Conservation (phyloP, 2,797 vertebrate genomes). For the Oophaga sylvatica region DNA sequence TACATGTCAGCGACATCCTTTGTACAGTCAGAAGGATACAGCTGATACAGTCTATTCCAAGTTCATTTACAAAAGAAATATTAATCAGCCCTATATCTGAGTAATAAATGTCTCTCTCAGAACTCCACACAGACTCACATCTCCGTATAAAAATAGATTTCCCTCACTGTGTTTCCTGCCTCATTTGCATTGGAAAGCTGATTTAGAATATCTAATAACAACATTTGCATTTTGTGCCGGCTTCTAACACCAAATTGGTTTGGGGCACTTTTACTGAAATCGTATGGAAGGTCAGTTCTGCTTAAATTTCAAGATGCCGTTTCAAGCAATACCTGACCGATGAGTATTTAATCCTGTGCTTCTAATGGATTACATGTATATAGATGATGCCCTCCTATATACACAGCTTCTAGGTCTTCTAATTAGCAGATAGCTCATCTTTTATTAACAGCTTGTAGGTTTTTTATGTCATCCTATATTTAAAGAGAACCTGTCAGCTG, state of each 20-base stretch:
- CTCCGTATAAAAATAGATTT: constrained; percentile 57
- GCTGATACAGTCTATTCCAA: not conserved
- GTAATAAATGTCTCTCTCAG: constrained; percentile 39
- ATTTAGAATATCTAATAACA: constrained; percentile 59
- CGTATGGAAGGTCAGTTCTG: constrained; percentile 53
- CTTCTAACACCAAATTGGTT: constrained; percentile 55
- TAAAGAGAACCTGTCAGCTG: too few relatives aligned
- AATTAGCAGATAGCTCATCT: constrained; percentile 14
- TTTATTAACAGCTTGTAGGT: constrained; percentile 17
- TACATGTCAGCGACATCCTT: not conserved
- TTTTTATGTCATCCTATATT: not conserved
- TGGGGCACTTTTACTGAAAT: constrained; percentile 55
- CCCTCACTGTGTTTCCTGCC: constrained; percentile 44
- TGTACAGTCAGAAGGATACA: not conserved
- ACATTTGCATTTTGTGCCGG: constrained; percentile 57
- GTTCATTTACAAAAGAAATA: constrained; percentile 30
- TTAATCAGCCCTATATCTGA: constrained; percentile 36
- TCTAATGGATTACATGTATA: constrained; percentile 19
- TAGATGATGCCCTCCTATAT: not conserved
- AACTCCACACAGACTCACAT: constrained; percentile 41
- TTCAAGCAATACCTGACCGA: constrained; percentile 43
- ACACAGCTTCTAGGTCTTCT: constrained; percentile 2
- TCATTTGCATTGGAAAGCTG: constrained; percentile 60
- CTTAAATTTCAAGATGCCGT: constrained; percentile 41
- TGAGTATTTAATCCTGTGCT: constrained; percentile 16